Evolutionary conservation across 1,140 invertebrate genomes (phyloP).

Genomic region (Triops cancriformis): DNA sequence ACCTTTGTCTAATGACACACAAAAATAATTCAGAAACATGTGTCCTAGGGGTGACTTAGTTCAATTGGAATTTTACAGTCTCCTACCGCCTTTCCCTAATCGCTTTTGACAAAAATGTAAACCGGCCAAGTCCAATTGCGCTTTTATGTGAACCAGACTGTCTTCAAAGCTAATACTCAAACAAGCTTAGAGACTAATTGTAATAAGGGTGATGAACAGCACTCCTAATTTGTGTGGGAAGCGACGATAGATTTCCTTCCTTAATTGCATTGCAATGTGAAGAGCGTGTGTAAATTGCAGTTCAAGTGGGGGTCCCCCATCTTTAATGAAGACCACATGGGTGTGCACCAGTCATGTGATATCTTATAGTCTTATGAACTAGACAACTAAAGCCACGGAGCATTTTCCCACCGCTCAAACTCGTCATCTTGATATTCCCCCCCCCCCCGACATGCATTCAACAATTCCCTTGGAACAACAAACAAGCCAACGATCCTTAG

Average conservation of each 20-base stretch:
- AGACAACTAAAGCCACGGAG: neutral
- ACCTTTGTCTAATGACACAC: no score
- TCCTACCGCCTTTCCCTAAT: no score
- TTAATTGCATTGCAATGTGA: conserved; percentile 10
- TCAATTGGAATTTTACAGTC: no score
- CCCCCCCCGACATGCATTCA: neutral
- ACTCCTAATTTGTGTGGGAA: neutral
- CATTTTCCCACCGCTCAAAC: neutral
- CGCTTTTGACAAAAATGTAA: no score
- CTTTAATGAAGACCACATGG: conserved; percentile 6
- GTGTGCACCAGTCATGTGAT: neutral
- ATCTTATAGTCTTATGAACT: neutral
- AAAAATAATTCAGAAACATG: no score
- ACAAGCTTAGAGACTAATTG: neutral
- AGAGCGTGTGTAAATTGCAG: neutral
- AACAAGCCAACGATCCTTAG: neutral
- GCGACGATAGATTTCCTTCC: neutral
- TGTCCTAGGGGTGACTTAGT: no score
- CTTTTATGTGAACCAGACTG: no score
- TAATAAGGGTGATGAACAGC: neutral
- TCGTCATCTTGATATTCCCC: neutral
- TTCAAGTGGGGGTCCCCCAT: conserved; percentile 6
- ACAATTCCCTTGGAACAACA: neutral
- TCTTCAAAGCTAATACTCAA: no score
- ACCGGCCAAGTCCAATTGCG: no score